phyloP scores from a whole-genome alignment of 2,888 invertebrate genomes.

The Harpalus rubripes region DNA sequence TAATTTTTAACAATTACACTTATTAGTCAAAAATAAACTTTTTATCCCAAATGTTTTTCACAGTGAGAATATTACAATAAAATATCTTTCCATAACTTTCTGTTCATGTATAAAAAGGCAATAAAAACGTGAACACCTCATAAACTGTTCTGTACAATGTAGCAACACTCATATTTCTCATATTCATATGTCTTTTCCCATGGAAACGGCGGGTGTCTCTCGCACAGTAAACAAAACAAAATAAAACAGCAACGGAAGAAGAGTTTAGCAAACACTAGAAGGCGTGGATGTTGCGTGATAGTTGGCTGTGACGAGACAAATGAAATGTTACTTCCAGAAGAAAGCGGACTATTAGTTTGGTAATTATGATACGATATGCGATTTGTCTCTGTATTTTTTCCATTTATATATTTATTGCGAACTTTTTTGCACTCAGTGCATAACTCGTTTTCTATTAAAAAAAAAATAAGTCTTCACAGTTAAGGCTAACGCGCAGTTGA shows the following conservation, averaged over 20 bases:
- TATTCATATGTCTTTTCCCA: conserved; percentile 20
- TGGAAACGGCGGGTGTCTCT: conserved; percentile 37
- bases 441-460: too few species aligned
- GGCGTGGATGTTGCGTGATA: conserved; percentile 56
- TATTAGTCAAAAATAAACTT: too few species aligned
- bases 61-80: too few species aligned
- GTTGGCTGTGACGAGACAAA: conserved; percentile 3
- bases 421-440: too few species aligned
- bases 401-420: too few species aligned
- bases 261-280: conserved; percentile 14
- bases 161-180: neutral
- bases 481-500: too few species aligned
- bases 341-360: conserved; percentile 26
- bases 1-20: too few species aligned
- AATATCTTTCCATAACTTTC: neutral
- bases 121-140: neutral
- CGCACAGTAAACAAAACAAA: conserved; percentile 25
- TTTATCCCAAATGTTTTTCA: neutral
- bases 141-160: neutral
- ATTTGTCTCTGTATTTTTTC: neutral
- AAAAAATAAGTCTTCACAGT: too few species aligned
- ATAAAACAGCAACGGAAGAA: conserved; percentile 26
- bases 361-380: neutral
- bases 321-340: conserved; percentile 56
- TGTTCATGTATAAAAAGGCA: neutral